A percentile compares a stretch with the other conserved stretches of the same genome.
Conservation (phyloP, 2,888 invertebrate genomes). For the Eucriotettix oculatus region DNA sequence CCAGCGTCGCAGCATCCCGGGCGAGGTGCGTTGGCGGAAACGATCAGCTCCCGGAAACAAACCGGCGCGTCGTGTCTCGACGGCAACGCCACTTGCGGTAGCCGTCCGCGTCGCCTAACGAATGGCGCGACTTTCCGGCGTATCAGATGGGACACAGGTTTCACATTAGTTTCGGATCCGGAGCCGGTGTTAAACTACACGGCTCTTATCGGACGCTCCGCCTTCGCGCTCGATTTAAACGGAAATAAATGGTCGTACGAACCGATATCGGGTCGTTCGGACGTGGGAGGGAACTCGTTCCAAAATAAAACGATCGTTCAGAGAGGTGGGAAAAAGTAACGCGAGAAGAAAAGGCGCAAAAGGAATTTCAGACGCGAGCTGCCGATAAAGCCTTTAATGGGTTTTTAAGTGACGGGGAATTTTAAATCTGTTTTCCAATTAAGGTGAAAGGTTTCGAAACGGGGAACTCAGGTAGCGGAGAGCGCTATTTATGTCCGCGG, state of each 20-base stretch:
- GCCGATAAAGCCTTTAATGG: slow-evolving; percentile 18
- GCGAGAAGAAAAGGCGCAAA: neutral
- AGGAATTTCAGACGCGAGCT: neutral
- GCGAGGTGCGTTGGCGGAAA: no score
- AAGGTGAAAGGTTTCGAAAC: neutral
- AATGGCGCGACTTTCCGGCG: neutral
- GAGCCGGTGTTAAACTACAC: slow-evolving; percentile 2
- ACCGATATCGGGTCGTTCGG: no score
- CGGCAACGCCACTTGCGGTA: no score
- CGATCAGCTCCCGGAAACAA: no score
- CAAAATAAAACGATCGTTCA: neutral
- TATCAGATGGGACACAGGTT: slow-evolving; percentile 3
- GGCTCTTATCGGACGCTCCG: neutral
- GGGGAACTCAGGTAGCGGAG: neutral
- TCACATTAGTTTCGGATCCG: slow-evolving; percentile 2
- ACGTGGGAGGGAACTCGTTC: neutral
- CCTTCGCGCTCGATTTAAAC: no score
- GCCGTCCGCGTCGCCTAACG: neutral
- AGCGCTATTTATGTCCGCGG: neutral
- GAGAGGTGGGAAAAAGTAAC: neutral
- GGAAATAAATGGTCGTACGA: no score
- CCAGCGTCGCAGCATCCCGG: no score
- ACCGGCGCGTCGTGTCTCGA: no score
- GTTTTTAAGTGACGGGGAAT: slow-evolving; percentile 24
- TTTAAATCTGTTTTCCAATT: slow-evolving; percentile 19